Conservation (phyloP, 2,888 invertebrate species). For the Griposia aprilina region DNA sequence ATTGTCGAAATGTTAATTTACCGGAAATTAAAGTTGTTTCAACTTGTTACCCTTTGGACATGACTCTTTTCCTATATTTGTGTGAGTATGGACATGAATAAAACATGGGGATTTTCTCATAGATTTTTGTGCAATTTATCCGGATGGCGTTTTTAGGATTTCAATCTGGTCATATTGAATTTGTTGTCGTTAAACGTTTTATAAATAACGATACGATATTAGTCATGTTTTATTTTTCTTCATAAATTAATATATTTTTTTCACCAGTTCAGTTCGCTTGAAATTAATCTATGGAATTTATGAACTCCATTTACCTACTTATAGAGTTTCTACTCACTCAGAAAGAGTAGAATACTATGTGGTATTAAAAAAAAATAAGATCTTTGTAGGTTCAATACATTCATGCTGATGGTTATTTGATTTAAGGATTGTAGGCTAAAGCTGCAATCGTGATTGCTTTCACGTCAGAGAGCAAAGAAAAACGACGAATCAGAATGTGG, state of each 20-base stretch:
- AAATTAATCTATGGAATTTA: background rate
- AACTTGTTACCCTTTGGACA: slow-evolving; percentile 85
- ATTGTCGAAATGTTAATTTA: slow-evolving; percentile 88
- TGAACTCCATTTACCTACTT: background rate
- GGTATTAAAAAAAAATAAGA: background rate
- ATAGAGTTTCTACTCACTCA: background rate
- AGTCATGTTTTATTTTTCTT: background rate
- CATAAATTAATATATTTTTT: background rate
- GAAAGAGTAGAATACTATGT: background rate
- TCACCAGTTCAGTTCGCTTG: background rate
- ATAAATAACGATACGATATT: background rate
- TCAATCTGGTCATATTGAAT: background rate
- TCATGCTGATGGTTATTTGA: background rate
- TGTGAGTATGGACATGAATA: slow-evolving; percentile 72
- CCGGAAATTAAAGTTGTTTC: slow-evolving; percentile 90
- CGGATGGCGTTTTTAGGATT: slow-evolving; percentile 2
- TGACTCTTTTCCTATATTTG: slow-evolving; percentile 76
- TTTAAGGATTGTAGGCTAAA: slow-evolving; percentile 22
- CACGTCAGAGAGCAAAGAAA: slow-evolving; percentile 22
- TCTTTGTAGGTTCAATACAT: background rate
- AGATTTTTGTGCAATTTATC: slow-evolving; percentile 24
- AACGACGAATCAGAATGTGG: background rate
- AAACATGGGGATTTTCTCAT: slow-evolving; percentile 59
- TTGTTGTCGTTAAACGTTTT: background rate
- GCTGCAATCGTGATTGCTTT: slow-evolving; percentile 10